Percentiles rank a stretch among this genome's conserved stretches.
Evolutionary conservation across 64 coral and sea anemone genomes (phyloP).

Genomic region (Astreopora myriophthalma): DNA sequence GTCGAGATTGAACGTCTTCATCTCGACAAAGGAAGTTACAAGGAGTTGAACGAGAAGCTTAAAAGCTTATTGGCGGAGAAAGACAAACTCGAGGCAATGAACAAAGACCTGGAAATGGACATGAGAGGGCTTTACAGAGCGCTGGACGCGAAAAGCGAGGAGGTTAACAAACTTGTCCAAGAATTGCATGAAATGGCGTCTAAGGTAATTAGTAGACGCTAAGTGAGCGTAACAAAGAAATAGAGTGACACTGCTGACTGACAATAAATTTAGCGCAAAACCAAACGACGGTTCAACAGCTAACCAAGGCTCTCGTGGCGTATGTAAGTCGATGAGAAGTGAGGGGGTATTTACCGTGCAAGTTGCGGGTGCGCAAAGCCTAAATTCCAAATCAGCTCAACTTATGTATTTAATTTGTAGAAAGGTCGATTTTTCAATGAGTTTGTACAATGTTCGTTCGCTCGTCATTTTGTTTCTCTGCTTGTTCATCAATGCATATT

Average conservation of each 20-base stretch:
- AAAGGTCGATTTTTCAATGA: too few species aligned
- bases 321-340: too few species aligned
- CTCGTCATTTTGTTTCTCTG: not conserved
- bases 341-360: too few species aligned
- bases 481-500: not conserved
- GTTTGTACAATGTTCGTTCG: not conserved
- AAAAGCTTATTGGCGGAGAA: conserved; percentile 62
- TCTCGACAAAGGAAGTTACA: conserved; percentile 24
- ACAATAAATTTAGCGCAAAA: too few species aligned
- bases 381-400: too few species aligned
- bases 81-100: conserved; percentile 43
- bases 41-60: conserved; percentile 32
- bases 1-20: conserved; percentile 51
- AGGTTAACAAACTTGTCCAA: not conserved
- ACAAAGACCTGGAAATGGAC: conserved; percentile 32
- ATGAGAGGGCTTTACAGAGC: not conserved
- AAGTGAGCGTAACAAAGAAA: too few species aligned
- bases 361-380: too few species aligned
- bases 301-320: too few species aligned
- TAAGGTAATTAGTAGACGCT: not conserved
- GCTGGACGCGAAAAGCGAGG: not conserved
- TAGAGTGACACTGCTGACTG: not conserved
- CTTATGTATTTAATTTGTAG: too few species aligned
- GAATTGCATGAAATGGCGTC: conserved; percentile 19
- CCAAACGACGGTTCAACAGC: too few species aligned